Base-by-base conservation (phyloP, 2,888 invertebrate genomes). In the Drosophila neonasuta region DNA sequence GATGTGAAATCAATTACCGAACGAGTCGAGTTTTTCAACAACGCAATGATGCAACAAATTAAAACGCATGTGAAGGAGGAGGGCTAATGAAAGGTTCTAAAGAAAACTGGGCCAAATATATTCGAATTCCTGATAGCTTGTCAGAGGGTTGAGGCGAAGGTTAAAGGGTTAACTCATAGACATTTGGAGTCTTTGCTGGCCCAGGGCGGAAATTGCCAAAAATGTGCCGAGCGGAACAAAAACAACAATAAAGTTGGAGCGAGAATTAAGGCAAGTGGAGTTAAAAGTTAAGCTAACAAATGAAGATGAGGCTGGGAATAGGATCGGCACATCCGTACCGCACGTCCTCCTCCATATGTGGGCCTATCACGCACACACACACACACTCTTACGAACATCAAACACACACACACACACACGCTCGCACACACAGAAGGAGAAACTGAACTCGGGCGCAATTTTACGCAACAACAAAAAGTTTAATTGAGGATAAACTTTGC, bases 391-490 rank as follows among this genome's bases (percentile, higher is more conserved):
- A 24, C 6, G 6, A 24, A 24, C 24, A 24, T 24, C 6, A 24
- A 24, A 49, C 55, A 11, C 49, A 44, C 51, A 36, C 36, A 13
- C 49, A 13, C 54, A 45, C 49, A 45, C 24, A 42, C 44, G 52
- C 34, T 13, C 45, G 9, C 32, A 57, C 36, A 49, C 60, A 48
- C n/a, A 45, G 36, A 49, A 13, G 49, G 42, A 48, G 62, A 59
- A 77, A 77, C 78, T 74, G 71, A 79, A 74, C 68, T 63, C 52
- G 49, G 54, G 70, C 68, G 79, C 74, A 81, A 80, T 80, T 81
- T 81, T 83, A 74, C 83, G 83, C 81, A 81, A 80, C 80, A 83
- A 81, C 80, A 81, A 83, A 81, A 81, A 81, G 83, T 81, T 81
- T 81, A 81, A 81, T 81, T 81, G 80, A 83, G 80, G 80, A 81